Evolutionary conservation across 2,888 invertebrate genomes (phyloP).

Genomic region (Cacoxenus indagator): DNA sequence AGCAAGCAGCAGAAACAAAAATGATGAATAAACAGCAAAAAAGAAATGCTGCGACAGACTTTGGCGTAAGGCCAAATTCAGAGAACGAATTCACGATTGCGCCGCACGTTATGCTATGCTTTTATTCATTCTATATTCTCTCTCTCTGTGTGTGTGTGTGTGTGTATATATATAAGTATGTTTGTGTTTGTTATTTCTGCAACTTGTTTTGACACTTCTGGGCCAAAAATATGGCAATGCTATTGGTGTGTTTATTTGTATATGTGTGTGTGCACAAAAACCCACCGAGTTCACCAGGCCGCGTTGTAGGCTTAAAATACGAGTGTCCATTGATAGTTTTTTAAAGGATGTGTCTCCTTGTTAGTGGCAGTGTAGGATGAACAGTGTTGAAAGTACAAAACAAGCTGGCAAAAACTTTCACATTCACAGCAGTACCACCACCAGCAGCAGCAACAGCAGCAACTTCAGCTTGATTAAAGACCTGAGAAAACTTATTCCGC

Average conservation of each 20-base stretch:
- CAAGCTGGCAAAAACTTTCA: slow-evolving; percentile 3
- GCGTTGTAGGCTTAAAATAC: slow-evolving; percentile 6
- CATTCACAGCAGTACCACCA: not conserved
- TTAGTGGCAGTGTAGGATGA: not conserved
- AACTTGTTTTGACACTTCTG: slow-evolving; percentile 59
- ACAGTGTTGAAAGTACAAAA: slow-evolving; percentile 1
- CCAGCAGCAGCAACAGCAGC: not conserved
- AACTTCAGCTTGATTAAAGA: slow-evolving; percentile 12
- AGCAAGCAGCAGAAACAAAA: slow-evolving; percentile 12
- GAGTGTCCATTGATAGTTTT: slow-evolving; percentile 7
- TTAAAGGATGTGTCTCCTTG: not conserved
- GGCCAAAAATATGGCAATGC: slow-evolving; percentile 29
- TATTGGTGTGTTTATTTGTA: not conserved
- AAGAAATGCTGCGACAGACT: slow-evolving; percentile 8
- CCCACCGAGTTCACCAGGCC: not conserved
- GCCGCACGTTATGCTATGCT: not conserved
- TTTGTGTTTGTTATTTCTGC: slow-evolving; percentile 36
- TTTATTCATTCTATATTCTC: slow-evolving; percentile 34
- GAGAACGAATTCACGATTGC: not conserved
- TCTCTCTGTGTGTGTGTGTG: slow-evolving; percentile 17
- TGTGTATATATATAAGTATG: slow-evolving; percentile 10
- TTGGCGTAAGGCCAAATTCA: slow-evolving; percentile 7
- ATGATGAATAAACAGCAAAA: not conserved
- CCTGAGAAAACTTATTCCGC: not conserved
- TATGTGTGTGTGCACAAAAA: not conserved